Base-by-base conservation (phyloP, 1,140 invertebrate species). In the Heterodera schachtii region DNA sequence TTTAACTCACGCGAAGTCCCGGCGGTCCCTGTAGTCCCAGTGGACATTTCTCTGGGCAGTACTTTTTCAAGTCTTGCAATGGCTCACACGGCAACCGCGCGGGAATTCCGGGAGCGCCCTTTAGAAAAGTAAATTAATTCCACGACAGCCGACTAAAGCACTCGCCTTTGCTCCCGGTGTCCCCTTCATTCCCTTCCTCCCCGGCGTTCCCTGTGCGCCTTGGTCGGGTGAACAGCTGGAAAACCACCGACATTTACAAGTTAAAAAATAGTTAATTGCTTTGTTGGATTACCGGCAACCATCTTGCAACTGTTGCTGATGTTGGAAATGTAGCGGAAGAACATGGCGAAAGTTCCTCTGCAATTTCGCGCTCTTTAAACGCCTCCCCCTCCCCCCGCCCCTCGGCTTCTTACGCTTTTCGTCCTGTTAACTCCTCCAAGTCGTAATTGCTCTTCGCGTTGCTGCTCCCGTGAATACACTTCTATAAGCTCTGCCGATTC, bases 91-190 rank as follows among this genome's bases (percentile, higher is more conserved):
- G 85, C 19, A 86, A 71, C 46, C 89, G 74, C 16, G 87, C 89
- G 11, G 89, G 89, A 2, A 81, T 80, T 21, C 87, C 87, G 13
- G 81, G 88, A n/a, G 82, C 81, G 16, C 87, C 87, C 49, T 78
- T 80, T n/a, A 3, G 75, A 49, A 57, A 46, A 47, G 41, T 31
- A 46, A 7, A 1, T n/a, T n/a, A 71, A 21, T 67, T 31, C 47
- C 19, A 0, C 19, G 8, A 60, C 57, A 4, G 57, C 13, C 21
- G 31, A 49, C 11, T 46, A 4, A 6, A 9, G 4, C 47, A 49
- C 9, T 76, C 6, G 60, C 79, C n/a, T 69, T 78, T 81, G 47
- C 47, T 67, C 87, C 87, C 7, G 81, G 43, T 7, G 71, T 78
- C 13, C 86, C 86, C 8, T 85, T 81, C 85, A 86, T 78, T 44